Conservation (phyloP, 2,113 vertebrate species). For the Spheniscus mendiculus region DNA sequence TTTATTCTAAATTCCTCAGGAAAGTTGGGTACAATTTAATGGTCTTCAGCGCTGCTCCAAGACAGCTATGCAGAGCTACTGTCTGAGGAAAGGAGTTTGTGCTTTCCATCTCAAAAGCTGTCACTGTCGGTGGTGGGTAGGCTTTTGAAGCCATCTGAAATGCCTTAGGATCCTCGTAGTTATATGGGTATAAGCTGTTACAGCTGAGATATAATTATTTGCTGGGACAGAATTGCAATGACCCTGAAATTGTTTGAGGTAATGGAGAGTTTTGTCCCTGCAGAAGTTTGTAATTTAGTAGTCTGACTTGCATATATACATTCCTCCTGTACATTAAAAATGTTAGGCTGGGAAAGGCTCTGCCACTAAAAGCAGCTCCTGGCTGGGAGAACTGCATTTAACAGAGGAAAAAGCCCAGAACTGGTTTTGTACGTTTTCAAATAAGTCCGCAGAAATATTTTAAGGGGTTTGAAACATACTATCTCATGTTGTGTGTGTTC, state of each 20-base stretch:
- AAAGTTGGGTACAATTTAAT: neutral
- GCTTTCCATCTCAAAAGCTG: neutral
- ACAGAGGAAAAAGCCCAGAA: neutral
- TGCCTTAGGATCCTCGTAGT: neutral
- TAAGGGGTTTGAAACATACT: neutral
- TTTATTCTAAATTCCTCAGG: neutral
- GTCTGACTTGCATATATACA: neutral
- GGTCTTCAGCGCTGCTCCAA: neutral
- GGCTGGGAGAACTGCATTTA: neutral
- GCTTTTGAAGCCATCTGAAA: neutral
- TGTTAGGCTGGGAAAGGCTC: neutral
- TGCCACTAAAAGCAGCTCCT: neutral
- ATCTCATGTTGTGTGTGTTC: neutral
- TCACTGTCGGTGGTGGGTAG: neutral
- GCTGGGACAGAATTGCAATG: neutral
- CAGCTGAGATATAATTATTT: neutral
- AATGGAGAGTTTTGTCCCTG: neutral
- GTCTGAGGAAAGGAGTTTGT: neutral
- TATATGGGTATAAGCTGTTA: neutral
- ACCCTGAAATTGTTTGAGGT: neutral
- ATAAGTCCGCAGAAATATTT: neutral
- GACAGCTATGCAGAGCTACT: neutral
- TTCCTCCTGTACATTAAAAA: neutral
- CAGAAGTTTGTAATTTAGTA: neutral
- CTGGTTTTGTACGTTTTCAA: neutral